Percentiles rank a stretch among this genome's conserved stretches.
Evolutionary conservation across 2,113 vertebrate species (phyloP).

Genomic region (Cochlearius cochlearius): DNA sequence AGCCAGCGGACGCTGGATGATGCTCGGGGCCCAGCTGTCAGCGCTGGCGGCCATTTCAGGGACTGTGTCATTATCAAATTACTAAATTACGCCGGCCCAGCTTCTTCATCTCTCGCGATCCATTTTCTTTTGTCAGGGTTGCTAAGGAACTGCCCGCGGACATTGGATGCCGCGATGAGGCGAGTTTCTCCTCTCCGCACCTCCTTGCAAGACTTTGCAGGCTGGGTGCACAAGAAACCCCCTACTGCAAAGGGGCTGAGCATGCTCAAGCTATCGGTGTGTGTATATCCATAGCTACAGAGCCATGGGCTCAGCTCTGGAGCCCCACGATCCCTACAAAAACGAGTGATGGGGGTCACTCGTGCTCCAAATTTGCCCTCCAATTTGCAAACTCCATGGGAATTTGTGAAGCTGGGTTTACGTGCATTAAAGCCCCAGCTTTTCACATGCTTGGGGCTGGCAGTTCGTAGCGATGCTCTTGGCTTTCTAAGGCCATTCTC

Average conservation of each 20-base stretch:
- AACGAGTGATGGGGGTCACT: background rate
- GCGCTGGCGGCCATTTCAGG: background rate
- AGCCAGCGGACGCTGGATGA: background rate
- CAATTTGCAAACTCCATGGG: fast-evolving
- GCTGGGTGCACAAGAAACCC: background rate
- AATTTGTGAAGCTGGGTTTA: background rate
- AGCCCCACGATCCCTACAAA: fast-evolving
- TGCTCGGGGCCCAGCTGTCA: background rate
- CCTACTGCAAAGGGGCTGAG: background rate
- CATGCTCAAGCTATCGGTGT: fast-evolving
- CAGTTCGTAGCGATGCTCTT: fast-evolving
- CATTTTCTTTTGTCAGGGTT: background rate
- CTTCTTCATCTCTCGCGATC: background rate
- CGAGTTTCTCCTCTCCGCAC: background rate
- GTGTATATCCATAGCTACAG: fast-evolving
- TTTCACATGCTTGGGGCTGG: background rate
- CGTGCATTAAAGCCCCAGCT: fast-evolving
- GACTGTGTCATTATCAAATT: slow-evolving; percentile 8
- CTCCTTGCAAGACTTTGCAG: background rate
- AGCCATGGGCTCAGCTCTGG: background rate
- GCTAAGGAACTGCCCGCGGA: background rate
- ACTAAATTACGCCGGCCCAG: background rate
- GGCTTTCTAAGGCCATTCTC: background rate
- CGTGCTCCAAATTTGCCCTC: background rate
- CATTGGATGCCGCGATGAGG: background rate